phyloP scores from a whole-genome alignment of 2,888 invertebrate genomes.

The Sialis lutaria region DNA sequence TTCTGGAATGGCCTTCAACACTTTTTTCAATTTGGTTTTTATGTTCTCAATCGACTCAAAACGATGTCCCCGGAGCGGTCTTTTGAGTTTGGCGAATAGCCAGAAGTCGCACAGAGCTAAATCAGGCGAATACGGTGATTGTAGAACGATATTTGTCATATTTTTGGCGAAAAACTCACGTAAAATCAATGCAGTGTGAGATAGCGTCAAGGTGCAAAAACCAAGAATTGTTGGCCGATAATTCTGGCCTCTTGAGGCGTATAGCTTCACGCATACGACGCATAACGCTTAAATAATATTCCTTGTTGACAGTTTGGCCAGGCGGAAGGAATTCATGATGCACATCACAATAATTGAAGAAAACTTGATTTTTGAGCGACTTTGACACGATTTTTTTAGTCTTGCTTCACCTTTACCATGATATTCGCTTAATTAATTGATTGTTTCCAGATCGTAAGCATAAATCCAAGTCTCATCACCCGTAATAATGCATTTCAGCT shows the following conservation, averaged over 20 bases:
- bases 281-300: constrained; percentile 11
- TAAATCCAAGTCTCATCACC: no score
- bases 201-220: constrained; percentile 12
- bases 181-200: constrained; percentile 4
- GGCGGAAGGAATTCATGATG: constrained; percentile 1
- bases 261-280: constrained; percentile 11
- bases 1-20: neutral
- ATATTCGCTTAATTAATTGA: neutral
- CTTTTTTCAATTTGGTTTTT: constrained; percentile 4
- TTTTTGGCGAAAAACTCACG: constrained; percentile 10
- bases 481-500: no score
- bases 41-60: constrained; percentile 7
- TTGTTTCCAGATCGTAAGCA: neutral
- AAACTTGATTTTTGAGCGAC: neutral
- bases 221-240: constrained; percentile 9
- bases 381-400: neutral
- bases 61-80: no score
- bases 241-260: constrained; percentile 9
- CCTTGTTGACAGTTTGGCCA: constrained; percentile 7
- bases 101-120: no score
- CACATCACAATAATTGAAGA: neutral
- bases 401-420: neutral
- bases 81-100: no score
- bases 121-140: no score
- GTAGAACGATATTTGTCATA: no score